A percentile compares a stretch with the other conserved stretches of the same genome.
Conservation (phyloP, 2,113 vertebrate species). For the Microcebus lehilahytsara region DNA sequence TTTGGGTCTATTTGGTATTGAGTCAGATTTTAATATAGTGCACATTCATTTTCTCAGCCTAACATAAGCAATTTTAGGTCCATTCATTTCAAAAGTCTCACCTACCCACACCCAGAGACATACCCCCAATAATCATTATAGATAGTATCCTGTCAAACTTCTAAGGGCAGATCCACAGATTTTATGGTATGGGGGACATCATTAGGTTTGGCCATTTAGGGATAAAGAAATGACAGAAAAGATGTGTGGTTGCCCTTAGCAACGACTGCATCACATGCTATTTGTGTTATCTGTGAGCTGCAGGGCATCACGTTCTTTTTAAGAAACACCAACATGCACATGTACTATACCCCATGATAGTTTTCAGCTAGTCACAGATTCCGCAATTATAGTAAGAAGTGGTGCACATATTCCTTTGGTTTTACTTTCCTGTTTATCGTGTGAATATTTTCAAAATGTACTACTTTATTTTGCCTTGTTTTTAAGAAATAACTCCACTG, state of each 20-base stretch:
- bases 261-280: constrained; percentile 45
- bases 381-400: not conserved
- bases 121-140: not conserved
- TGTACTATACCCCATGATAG: not conserved
- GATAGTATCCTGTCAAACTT: constrained; percentile 34
- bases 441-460: constrained; percentile 11
- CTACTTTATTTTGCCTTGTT: not conserved
- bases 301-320: constrained; percentile 40
- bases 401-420: constrained; percentile 15
- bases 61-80: constrained; percentile 19
- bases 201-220: constrained; percentile 43
- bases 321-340: constrained; percentile 20
- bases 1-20: constrained; percentile 25
- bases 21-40: constrained; percentile 47
- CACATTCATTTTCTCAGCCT: not conserved
- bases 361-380: constrained; percentile 19
- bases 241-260: constrained; percentile 60
- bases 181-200: constrained; percentile 46
- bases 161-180: constrained; percentile 45
- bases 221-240: constrained; percentile 62
- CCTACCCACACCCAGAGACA: accelerated
- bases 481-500: constrained; percentile 1
- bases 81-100: not conserved
- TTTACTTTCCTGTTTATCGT: constrained; percentile 25
- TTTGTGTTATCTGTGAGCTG: constrained; percentile 53